Evolutionary conservation across 2,888 invertebrate genomes (phyloP).

Genomic region (Vesta saturnalis): DNA sequence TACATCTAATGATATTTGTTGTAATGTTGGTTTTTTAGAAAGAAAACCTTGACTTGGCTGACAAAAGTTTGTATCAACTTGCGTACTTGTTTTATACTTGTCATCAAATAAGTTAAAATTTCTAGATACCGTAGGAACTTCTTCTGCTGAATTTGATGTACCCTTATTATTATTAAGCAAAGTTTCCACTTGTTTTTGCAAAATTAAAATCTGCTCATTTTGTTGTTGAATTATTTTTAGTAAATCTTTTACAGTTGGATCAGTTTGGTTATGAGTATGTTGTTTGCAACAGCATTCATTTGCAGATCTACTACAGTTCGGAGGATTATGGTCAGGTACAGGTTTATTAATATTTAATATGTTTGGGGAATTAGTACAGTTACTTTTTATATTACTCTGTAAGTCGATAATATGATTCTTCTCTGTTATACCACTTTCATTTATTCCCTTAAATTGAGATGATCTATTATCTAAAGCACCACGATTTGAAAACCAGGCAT

Average conservation of each 20-base stretch:
- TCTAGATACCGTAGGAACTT: slow-evolving; percentile 36
- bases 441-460: neutral
- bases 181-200: slow-evolving; percentile 73
- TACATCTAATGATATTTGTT: slow-evolving; percentile 74
- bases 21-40: slow-evolving; percentile 58
- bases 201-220: slow-evolving; percentile 71
- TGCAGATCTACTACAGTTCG: neutral
- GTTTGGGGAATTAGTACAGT: neutral
- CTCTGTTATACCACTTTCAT: slow-evolving; percentile 2
- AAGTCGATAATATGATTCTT: slow-evolving; percentile 28
- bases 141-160: slow-evolving; percentile 46
- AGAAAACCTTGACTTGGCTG: slow-evolving; percentile 47
- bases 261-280: slow-evolving; percentile 46
- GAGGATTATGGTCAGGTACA: neutral
- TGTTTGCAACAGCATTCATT: neutral
- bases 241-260: slow-evolving; percentile 69
- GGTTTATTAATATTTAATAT: neutral
- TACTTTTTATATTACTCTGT: slow-evolving; percentile 27
- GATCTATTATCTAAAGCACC: neutral
- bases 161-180: slow-evolving; percentile 59
- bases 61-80: slow-evolving; percentile 34
- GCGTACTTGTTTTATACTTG: slow-evolving; percentile 27
- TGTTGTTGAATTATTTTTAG: slow-evolving; percentile 73
- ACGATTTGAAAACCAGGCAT: neutral
- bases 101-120: slow-evolving; percentile 33